Evolutionary conservation across 1,140 invertebrate genomes (phyloP).

Genomic region (Trigoniulus corallinus): DNA sequence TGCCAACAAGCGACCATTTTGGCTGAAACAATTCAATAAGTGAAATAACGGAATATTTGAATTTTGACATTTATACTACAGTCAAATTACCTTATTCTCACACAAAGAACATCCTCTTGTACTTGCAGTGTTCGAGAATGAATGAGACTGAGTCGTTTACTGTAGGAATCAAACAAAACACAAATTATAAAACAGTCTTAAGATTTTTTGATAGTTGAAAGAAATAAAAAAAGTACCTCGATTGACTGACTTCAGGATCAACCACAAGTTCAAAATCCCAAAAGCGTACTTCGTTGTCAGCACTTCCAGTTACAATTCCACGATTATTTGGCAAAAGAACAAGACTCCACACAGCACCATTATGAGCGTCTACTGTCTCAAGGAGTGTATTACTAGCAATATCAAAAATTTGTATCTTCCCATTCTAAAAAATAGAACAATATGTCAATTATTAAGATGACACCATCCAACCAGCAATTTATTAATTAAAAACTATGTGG

Average conservation of each 20-base stretch:
- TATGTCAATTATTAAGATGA: neutral
- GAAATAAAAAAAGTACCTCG: neutral
- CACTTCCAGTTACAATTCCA: conserved; percentile 67
- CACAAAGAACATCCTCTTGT: conserved; percentile 67
- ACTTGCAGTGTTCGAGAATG: conserved; percentile 67
- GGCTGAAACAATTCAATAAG: conserved; percentile 43
- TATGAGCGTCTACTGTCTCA: conserved; percentile 47
- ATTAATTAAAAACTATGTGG: neutral
- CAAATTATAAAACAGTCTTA: conserved; percentile 2
- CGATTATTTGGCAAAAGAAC: conserved; percentile 52
- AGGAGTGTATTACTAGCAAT: conserved; percentile 55
- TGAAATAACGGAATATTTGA: too few species aligned
- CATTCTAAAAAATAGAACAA: conserved; percentile 30
- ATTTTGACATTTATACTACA: neutral
- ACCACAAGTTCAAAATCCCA: conserved; percentile 80
- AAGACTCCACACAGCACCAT: conserved; percentile 56
- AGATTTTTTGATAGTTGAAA: neutral
- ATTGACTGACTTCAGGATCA: conserved; percentile 29
- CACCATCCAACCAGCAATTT: neutral
- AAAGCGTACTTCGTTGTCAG: conserved; percentile 79
- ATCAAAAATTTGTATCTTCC: conserved; percentile 72
- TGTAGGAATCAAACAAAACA: conserved; percentile 15
- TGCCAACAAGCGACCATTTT: conserved; percentile 73
- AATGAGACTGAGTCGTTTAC: conserved; percentile 56
- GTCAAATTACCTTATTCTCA: conserved; percentile 33